Evolutionary conservation across 2,888 invertebrate species (phyloP).

Genomic region (Baronia brevicornis): DNA sequence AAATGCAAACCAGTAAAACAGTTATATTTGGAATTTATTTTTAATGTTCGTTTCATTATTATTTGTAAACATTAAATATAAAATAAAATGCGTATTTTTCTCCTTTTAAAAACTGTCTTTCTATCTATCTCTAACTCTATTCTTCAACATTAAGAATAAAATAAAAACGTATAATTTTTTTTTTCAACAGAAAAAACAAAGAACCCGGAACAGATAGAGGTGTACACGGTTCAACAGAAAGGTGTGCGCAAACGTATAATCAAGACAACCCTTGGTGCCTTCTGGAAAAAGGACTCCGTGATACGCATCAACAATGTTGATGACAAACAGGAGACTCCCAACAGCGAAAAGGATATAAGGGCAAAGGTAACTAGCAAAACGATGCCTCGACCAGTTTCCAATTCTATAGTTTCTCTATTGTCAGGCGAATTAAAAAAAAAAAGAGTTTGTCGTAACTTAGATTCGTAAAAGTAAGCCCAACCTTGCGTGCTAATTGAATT

Average conservation of each 20-base stretch:
- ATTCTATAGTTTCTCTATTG: constrained; percentile 31
- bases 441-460: not conserved
- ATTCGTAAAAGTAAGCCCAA: not conserved
- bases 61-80: no score
- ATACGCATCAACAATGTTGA: constrained; percentile 83
- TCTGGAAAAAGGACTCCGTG: constrained; percentile 81
- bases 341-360: constrained; percentile 80
- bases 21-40: no score
- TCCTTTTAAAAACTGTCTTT: no score
- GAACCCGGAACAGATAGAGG: constrained; percentile 81
- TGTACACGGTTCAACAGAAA: constrained; percentile 78
- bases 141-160: no score
- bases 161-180: constrained; percentile 13
- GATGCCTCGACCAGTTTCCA: constrained; percentile 50
- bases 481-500: no score
- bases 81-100: no score
- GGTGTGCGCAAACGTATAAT: constrained; percentile 77
- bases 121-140: no score
- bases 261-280: constrained; percentile 77
- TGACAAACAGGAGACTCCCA: constrained; percentile 81
- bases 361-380: constrained; percentile 72
- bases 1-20: constrained; percentile 7
- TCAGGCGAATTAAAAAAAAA: not conserved
- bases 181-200: constrained; percentile 80
- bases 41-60: not conserved